Percentiles rank a stretch among this genome's conserved stretches.
Conservation (phyloP, 2,113 vertebrate genomes). For the Daubentonia madagascariensis region DNA sequence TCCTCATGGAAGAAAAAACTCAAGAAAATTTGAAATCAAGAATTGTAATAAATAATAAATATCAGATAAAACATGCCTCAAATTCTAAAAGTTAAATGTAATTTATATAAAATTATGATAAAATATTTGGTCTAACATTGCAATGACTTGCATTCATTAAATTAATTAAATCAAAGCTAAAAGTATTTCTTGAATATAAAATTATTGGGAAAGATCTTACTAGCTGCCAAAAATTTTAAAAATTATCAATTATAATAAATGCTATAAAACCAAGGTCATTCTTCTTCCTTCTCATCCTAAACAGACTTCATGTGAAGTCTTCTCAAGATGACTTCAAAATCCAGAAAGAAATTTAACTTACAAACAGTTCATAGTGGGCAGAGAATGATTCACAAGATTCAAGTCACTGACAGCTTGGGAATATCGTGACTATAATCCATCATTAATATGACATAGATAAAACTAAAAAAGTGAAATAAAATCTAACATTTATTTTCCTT, state of each 20-base stretch:
- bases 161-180: constrained; percentile 32
- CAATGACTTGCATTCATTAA: background rate
- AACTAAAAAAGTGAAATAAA: constrained; percentile 14
- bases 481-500: background rate
- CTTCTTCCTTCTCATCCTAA: background rate
- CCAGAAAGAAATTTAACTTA: constrained; percentile 15
- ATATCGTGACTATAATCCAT: background rate
- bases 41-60: background rate
- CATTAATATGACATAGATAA: background rate
- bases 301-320: background rate
- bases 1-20: background rate
- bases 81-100: background rate
- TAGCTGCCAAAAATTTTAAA: background rate
- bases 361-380: background rate
- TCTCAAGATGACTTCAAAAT: constrained; percentile 15
- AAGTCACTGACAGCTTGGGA: background rate
- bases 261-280: background rate
- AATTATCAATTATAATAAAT: background rate
- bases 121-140: background rate
- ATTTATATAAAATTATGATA: background rate
- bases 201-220: background rate
- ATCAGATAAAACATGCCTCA: background rate
- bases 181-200: background rate
- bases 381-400: background rate
- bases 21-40: background rate